Evolutionary conservation across 2,888 invertebrate species (phyloP), one percentile per base, ranked within the genome.

Genomic region (Nomada lathburiana): DNA sequence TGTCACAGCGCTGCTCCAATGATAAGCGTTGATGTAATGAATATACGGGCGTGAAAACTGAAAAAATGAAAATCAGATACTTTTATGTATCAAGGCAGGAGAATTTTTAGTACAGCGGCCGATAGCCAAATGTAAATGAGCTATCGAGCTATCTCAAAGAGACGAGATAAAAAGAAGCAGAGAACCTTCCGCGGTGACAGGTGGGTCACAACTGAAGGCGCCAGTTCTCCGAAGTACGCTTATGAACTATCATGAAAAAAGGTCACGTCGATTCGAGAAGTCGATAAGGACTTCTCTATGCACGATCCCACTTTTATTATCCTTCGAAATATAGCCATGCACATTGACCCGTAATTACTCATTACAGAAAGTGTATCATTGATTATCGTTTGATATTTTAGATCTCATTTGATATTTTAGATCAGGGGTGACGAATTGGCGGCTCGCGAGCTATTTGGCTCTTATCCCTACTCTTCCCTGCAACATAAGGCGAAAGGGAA

Each of bases 11-110:
- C 57, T 52, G 29, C 63, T 53, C 29, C 47, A 80, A 9, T 72
- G 63, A 20, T 59, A 52, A 11, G 52, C 23, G 63, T 57, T 86
- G 50, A 79, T 68, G 59, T 88, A 76, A 70, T 87, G 86, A 72
- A 86, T 73, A 72, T 85, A 87, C 72, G 88, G 90, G 53, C 89
- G 90, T 42, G 89, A 84, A 42, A 92, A 84, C 92, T 93, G 89
- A 79, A 91, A 93, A 73, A 64, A 86, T 68, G 82, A 85, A 77
- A 16, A 59, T 10, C 4, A 65, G 36, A 71, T 62, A 29, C 10
- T 23, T 57, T 80, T 67, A 10, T 20, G 23, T 64, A 50, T 63
- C 36, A 18, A 50, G 11, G 36, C 47, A 13, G 67, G 26, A 57
- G 20, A 26, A 68, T 26, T 4, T 29, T 20, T 1, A 67, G 5